Evolutionary conservation across 2,113 vertebrate species (phyloP), one percentile per base, ranked within the genome.

Genomic region (Tetraodon nigroviridis): DNA sequence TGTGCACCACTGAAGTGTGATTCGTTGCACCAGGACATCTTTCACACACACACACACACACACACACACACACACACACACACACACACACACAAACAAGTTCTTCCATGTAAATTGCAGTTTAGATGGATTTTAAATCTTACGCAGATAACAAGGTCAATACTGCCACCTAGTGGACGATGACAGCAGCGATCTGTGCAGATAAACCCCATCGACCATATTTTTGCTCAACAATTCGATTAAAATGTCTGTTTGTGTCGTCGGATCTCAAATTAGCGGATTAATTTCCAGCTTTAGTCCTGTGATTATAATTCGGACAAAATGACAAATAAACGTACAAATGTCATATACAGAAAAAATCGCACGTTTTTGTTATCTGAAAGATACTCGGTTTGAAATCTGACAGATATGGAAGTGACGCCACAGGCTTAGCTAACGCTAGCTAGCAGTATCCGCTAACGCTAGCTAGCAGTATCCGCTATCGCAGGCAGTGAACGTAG

Each of bases 81-180:
- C n/a, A n/a, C n/a, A n/a, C n/a, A n/a, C n/a, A n/a, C n/a, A n/a
- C n/a, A n/a, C n/a, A n/a, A n/a, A n/a, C n/a, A 55, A 10, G 42
- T 55, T n/a, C 27, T 32, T 61, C 18, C 22, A 15, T 18, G 53
- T 21, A 63, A 54, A 69, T 61, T 40, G 7, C 4, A 18, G 0
- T 58, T 68, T 52, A 19, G 59, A 48, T 8, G 27, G 24, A 21
- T 22, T 57, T 57, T 42, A 19, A 66, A 19, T 53, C 56, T 10
- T 12, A 41, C 29, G 27, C 3, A 5, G n/a, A 56, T 68, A 21
- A 51, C 56, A 24, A 51, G 58, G 32, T 48, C 69, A 61, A 50
- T 73, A 67, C 75, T 80, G 80, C 81, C 83, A 73, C 55, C 84
- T 84, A 74, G 1, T 55, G 86, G 78, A 2, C 0, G 4, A 4